A percentile compares a stretch with the other conserved stretches of the same genome.
These are phyloP conservation scores for Helicolenus hilgendorfi DNA, from an alignment of 2,797 vertebrate species.

Conservation along the genomic window DNA sequence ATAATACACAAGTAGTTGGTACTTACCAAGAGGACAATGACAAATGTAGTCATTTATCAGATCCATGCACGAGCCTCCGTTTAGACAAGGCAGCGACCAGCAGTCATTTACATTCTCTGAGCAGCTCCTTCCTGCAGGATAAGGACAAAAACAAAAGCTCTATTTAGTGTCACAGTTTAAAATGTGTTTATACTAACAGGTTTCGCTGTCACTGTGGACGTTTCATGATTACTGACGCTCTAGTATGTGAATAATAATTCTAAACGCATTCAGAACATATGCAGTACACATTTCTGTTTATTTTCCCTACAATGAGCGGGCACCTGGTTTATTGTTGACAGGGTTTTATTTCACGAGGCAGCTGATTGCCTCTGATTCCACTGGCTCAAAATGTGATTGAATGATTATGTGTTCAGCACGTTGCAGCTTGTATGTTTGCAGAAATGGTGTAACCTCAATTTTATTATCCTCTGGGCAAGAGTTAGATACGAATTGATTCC, in stretches of 20 bases:
- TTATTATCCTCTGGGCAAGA: conserved; percentile 58
- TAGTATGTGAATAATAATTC: neutral
- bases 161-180: conserved; percentile 21
- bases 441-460: conserved; percentile 36
- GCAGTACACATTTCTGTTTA: neutral
- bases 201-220: neutral
- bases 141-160: conserved; percentile 48
- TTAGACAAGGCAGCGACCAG: conserved; percentile 87
- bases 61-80: conserved; percentile 90
- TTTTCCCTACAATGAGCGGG: conserved; percentile 12
- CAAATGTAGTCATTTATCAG: conserved; percentile 89
- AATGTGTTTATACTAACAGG: neutral
- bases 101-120: conserved; percentile 85
- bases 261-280: conserved; percentile 5
- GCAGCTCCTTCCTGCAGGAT: conserved; percentile 87
- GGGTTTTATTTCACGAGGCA: conserved; percentile 36
- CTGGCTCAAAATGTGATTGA: conserved; percentile 43
- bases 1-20: conserved; percentile 52
- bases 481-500: conserved; percentile 68
- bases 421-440: conserved; percentile 37
- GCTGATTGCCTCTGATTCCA: conserved; percentile 52
- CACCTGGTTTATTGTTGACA: conserved; percentile 34
- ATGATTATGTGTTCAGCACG: conserved; percentile 50
- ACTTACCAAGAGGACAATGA: conserved; percentile 89
- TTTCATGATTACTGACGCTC: neutral